phyloP scores from a whole-genome alignment of 2,797 vertebrate species.

The Coendou prehensilis region DNA sequence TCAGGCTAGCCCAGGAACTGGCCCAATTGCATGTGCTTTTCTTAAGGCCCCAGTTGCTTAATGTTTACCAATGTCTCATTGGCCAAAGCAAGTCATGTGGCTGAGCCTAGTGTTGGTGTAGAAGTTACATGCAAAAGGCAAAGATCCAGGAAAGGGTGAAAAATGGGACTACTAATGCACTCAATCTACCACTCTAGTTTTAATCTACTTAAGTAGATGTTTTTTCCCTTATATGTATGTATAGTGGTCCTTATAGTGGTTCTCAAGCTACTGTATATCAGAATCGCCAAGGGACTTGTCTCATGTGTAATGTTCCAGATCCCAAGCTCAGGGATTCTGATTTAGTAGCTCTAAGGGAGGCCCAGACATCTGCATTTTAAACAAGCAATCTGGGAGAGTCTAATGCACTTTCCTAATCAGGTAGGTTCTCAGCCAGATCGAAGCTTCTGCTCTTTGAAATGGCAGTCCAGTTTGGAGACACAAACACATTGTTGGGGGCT shows the following conservation, averaged over 20 bases:
- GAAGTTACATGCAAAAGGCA: neutral
- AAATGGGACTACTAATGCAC: neutral
- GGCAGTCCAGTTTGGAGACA: neutral
- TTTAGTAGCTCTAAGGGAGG: neutral
- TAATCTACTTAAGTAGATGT: neutral
- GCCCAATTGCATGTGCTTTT: neutral
- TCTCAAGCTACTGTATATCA: neutral
- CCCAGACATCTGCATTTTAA: neutral
- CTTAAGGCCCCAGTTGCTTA: neutral
- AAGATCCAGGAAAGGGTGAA: neutral
- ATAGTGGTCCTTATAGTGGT: too few relatives aligned
- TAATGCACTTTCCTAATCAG: neutral
- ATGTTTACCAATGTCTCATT: neutral
- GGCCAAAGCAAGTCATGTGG: neutral
- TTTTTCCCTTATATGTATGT: neutral
- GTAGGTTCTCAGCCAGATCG: neutral
- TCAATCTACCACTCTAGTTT: neutral
- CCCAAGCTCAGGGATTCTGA: neutral
- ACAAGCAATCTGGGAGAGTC: neutral
- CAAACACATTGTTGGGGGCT: neutral
- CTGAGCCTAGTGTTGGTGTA: neutral
- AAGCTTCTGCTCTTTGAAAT: neutral
- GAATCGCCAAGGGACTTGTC: neutral
- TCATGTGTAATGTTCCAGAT: neutral
- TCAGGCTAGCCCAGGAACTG: neutral